phyloP scores from a whole-genome alignment of 2,888 invertebrate genomes.

The Isoperla grammatica region DNA sequence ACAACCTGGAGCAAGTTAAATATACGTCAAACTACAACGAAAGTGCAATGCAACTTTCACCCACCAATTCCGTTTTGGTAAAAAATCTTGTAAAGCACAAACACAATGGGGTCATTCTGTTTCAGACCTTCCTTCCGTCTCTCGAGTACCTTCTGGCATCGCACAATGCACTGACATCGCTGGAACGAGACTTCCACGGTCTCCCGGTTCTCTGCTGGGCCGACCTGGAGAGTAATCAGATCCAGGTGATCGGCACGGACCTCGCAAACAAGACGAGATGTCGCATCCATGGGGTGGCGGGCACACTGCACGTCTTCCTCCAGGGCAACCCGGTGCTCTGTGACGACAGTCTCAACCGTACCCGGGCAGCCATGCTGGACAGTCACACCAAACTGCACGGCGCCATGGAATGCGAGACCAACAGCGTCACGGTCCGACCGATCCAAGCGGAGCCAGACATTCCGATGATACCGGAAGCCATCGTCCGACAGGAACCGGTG shows the following conservation, averaged over 20 bases:
- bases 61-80: too few species aligned
- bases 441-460: too few species aligned
- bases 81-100: too few species aligned
- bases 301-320: constrained; percentile 46
- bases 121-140: constrained; percentile 71
- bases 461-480: too few species aligned
- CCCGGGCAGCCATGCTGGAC: constrained; percentile 62
- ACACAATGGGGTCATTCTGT: too few species aligned
- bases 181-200: constrained; percentile 78
- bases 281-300: constrained; percentile 71
- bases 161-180: constrained; percentile 65
- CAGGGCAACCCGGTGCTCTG: constrained; percentile 73
- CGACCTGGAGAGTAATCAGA: constrained; percentile 71
- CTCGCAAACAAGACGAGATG: constrained; percentile 75
- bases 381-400: constrained; percentile 63
- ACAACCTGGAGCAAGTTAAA: too few species aligned
- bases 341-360: constrained; percentile 63
- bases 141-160: constrained; percentile 71
- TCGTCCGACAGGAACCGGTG: too few species aligned
- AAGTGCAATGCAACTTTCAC: too few species aligned
- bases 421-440: constrained; percentile 7
- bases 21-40: too few species aligned
- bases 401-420: background rate
- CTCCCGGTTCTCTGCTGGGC: constrained; percentile 75
- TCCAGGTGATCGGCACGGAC: constrained; percentile 64